Base-by-base conservation (phyloP, 2,797 vertebrate species). In the Balearica regulorum region DNA sequence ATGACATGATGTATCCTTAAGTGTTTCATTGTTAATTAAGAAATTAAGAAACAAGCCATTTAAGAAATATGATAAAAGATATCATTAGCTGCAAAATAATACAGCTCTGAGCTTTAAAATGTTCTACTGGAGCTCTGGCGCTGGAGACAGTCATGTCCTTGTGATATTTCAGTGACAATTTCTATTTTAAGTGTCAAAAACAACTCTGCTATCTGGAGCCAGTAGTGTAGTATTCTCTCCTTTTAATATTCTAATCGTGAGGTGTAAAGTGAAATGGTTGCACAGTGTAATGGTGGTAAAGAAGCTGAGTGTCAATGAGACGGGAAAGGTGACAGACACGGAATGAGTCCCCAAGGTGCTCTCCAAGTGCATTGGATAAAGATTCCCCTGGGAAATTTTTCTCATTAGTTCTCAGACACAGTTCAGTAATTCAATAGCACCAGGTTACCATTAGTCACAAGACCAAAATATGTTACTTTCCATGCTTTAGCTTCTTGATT, bases 391-490 rank as follows among this genome's bases (percentile, higher is more conserved):
- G 98, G 99, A 99, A 98, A 99, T 98, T 98, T 98, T 99, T 99
- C 98, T 99, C 99, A 99, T 99, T 99, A 99, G 99, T 99, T 99
- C 98, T 99, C 98, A 99, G 99, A 99, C 98, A 99, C 99, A 99
- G 99, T 99, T 99, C 98, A 98, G 99, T 99, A 99, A 99, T 98
- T 99, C 98, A 98, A 98, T 98, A 98, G 98, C 98, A 98, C 98
- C 98, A 98, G 98, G 98, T 99, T 99, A 98, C 98, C 97, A 97
- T 98, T 99, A 98, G 98, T 99, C 98, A 99, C 97, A 98, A 98
- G 98, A 99, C 97, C 97, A 97, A 98, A 98, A 98, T 98, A 98
- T 98, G 98, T 98, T 98, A 96, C 97, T 97, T 97, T 97, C 91
- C 94, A 96, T 98, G 98, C 97, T 98, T 98, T 98, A 97, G 82